Percentiles rank a stretch among this genome's conserved stretches.
phyloP scores from a whole-genome alignment of 2,797 vertebrate species.

The Sebastes kiyomatsui region DNA sequence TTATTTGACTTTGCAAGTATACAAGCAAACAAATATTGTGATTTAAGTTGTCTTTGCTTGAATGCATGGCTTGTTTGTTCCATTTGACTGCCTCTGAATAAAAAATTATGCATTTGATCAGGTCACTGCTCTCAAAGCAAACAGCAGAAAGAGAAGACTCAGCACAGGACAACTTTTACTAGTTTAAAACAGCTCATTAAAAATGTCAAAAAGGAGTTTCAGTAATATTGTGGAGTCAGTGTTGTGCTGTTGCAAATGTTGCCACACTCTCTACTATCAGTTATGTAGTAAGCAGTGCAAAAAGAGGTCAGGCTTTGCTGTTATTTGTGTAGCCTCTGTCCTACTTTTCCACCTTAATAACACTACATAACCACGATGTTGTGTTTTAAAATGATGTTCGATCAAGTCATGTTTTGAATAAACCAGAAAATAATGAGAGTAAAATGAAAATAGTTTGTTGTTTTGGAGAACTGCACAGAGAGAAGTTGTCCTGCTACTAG shows the following conservation, averaged over 20 bases:
- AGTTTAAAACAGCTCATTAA: not conserved
- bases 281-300: not conserved
- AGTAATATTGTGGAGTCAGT: not conserved
- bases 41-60: not conserved
- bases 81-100: not conserved
- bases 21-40: not conserved
- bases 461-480: slow-evolving; percentile 35
- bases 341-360: slow-evolving; percentile 1
- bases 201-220: not conserved
- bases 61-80: not conserved
- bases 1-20: not conserved
- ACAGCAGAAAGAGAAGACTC: not conserved
- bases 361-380: not conserved
- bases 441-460: slow-evolving; percentile 10
- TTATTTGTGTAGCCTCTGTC: not conserved
- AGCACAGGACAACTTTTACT: not conserved
- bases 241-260: not conserved
- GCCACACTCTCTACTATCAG: not conserved
- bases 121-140: not conserved
- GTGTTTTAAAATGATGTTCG: not conserved
- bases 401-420: not conserved
- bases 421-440: not conserved
- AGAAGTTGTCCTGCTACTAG: slow-evolving; percentile 49
- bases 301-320: not conserved
- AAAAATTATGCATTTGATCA: not conserved